These are phyloP conservation scores for Acleris emargana DNA, from an alignment of 2,888 invertebrate genomes.

Conservation along the genomic window DNA sequence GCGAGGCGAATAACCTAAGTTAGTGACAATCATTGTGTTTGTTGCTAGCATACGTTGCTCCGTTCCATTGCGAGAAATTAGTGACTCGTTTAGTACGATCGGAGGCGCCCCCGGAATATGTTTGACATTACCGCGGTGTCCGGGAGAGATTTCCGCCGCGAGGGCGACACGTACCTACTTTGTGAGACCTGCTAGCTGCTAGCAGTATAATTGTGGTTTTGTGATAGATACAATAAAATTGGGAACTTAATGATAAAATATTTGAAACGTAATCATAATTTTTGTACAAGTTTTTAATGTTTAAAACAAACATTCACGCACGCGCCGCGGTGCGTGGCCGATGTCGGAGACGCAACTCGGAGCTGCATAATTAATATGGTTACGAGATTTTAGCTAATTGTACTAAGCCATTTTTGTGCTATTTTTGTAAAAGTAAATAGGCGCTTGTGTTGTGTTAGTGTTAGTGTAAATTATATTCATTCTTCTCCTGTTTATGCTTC, in stretches of 20 bases:
- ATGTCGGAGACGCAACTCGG: slow-evolving; percentile 62
- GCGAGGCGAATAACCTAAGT: neutral
- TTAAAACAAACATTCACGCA: slow-evolving; percentile 44
- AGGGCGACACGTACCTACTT: slow-evolving; percentile 53
- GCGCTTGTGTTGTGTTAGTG: slow-evolving; percentile 80
- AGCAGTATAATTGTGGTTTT: slow-evolving; percentile 80
- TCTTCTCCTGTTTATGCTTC: slow-evolving; percentile 57
- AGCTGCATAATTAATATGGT: slow-evolving; percentile 69
- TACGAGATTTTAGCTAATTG: slow-evolving; percentile 72
- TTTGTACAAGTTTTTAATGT: slow-evolving; percentile 73
- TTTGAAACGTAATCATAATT: slow-evolving; percentile 68
- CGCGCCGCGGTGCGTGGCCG: slow-evolving; percentile 31
- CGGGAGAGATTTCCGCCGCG: slow-evolving; percentile 62
- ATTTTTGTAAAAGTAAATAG: slow-evolving; percentile 76
- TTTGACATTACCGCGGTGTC: slow-evolving; percentile 62
- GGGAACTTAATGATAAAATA: slow-evolving; percentile 63
- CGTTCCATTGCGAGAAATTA: too few species aligned
- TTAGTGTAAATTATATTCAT: slow-evolving; percentile 56
- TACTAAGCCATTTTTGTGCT: slow-evolving; percentile 77
- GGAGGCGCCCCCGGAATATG: slow-evolving; percentile 27
- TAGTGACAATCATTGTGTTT: too few species aligned
- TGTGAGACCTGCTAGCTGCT: slow-evolving; percentile 79
- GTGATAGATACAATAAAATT: slow-evolving; percentile 82
- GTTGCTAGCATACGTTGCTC: too few species aligned
- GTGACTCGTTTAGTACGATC: too few species aligned